phyloP scores from a whole-genome alignment of 2,113 vertebrate species.

The Nycticorax nycticorax region DNA sequence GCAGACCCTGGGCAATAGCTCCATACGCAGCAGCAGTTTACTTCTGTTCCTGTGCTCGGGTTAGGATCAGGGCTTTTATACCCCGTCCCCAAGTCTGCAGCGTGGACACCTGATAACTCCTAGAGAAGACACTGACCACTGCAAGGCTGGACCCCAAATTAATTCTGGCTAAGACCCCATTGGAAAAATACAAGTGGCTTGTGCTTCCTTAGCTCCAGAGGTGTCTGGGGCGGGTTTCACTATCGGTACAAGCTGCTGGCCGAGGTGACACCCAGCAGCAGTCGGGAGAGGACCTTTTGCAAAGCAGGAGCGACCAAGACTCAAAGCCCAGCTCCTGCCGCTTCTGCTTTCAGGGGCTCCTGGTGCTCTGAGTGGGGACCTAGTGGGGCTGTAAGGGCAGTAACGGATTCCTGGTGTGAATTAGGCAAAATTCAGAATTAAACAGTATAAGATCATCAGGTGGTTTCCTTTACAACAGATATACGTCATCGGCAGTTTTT shows the following conservation, averaged over 20 bases:
- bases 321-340: background rate
- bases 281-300: background rate
- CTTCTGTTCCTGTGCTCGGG: background rate
- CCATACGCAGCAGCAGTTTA: fast-evolving
- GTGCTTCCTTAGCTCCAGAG: background rate
- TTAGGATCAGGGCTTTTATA: background rate
- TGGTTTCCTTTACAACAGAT: background rate
- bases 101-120: background rate
- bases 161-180: background rate
- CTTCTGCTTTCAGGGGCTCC: too few relatives aligned
- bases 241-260: background rate
- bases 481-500: background rate
- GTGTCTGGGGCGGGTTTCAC: background rate
- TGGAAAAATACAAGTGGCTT: background rate
- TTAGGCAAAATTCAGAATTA: background rate
- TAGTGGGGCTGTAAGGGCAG: background rate
- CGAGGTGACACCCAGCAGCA: background rate
- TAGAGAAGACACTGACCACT: background rate
- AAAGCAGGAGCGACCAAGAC: background rate
- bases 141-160: background rate
- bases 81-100: background rate
- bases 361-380: background rate
- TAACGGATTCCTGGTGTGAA: background rate
- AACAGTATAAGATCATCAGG: background rate
- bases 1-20: background rate